phyloP scores from a whole-genome alignment of 23 tunicate genomes.

The Corella eumyota region DNA sequence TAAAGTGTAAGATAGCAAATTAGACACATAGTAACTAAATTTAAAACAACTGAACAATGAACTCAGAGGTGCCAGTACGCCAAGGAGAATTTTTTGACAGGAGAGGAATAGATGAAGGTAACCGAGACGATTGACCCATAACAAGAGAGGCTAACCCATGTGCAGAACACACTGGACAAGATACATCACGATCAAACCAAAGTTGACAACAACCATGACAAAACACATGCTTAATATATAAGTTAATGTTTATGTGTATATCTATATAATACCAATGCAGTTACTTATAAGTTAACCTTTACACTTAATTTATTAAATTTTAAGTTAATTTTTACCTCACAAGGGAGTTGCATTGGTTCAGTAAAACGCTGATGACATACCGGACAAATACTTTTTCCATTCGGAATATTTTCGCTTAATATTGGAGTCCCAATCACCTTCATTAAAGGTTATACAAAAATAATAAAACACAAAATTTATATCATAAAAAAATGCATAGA shows the following conservation, averaged over 20 bases:
- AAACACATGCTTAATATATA: constrained; percentile 15
- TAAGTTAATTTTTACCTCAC: constrained; percentile 27
- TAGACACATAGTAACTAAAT: no score
- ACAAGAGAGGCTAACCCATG: constrained; percentile 6
- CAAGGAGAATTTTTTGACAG: constrained; percentile 12
- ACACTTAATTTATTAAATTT: no score
- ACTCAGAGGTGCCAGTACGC: constrained; percentile 21
- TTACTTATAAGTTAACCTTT: no score
- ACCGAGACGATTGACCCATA: constrained; percentile 3
- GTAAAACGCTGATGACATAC: constrained; percentile 19
- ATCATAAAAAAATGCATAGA: no score
- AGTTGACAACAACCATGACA: constrained; percentile 23
- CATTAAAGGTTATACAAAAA: no score
- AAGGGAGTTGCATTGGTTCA: constrained; percentile 15
- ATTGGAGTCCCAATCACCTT: constrained; percentile 2
- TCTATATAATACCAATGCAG: no score
- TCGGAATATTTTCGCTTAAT: background rate
- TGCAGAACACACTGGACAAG: constrained; percentile 28
- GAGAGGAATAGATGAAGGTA: constrained; percentile 6
- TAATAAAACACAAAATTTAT: no score
- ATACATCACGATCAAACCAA: constrained; percentile 29
- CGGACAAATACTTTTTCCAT: constrained; percentile 11
- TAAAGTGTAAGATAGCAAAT: no score
- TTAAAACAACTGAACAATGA: constrained; percentile 16
- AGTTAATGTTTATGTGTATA: no score